Evolutionary conservation across 1,140 invertebrate genomes (phyloP).

Genomic region (Drosophila busckii): DNA sequence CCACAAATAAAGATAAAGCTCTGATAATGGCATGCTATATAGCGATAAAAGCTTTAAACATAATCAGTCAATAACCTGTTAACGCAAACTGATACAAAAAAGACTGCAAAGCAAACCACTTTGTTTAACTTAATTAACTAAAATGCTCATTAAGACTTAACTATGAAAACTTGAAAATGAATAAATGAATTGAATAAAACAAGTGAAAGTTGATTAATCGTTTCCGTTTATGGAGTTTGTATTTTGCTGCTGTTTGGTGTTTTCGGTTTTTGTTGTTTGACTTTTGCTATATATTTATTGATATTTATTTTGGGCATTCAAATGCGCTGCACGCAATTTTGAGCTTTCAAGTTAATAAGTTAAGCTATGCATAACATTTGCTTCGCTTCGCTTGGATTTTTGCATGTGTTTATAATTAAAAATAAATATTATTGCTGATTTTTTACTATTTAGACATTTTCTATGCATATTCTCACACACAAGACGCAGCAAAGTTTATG

Average conservation of each 20-base stretch:
- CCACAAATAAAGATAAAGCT: constrained; percentile 29
- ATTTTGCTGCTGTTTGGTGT: constrained; percentile 2
- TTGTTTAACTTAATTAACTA: constrained; percentile 44
- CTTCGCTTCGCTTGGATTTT: constrained; percentile 44
- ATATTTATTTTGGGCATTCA: constrained; percentile 19
- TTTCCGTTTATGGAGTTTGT: constrained; percentile 60
- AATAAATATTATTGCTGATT: constrained; percentile 5
- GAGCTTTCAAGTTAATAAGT: constrained; percentile 4
- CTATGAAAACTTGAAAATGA: constrained; percentile 22
- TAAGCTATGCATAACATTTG: constrained; percentile 30
- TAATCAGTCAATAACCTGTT: constrained; percentile 68
- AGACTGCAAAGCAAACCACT: constrained; percentile 9
- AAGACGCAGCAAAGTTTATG: constrained; percentile 17
- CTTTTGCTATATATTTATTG: constrained; percentile 8
- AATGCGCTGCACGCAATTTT: constrained; percentile 40
- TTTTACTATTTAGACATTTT: constrained; percentile 29
- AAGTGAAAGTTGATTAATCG: constrained; percentile 73
- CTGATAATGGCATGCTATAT: constrained; percentile 30
- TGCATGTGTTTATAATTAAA: constrained; percentile 57
- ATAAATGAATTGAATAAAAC: constrained; percentile 15
- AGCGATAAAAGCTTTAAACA: constrained; percentile 36
- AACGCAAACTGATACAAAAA: constrained; percentile 9
- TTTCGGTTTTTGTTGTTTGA: constrained; percentile 1
- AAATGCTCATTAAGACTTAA: constrained; percentile 6
- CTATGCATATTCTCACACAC: constrained; percentile 48